Base-by-base conservation (phyloP, 2,113 vertebrate genomes). In the Hemibagrus wyckioides region DNA sequence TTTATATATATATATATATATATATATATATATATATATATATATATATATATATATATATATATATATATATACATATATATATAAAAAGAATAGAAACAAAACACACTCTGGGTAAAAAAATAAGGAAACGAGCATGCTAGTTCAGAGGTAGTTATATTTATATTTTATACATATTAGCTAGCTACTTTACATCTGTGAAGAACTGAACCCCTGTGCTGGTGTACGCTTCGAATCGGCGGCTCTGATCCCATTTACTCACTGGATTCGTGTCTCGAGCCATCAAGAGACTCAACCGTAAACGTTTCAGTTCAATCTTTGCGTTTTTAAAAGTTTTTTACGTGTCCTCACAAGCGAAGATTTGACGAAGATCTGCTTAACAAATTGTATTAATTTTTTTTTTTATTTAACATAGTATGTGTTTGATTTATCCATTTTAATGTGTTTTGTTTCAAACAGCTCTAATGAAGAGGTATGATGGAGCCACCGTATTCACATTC, bases 111-210 rank as follows among this genome's bases (percentile, higher is more conserved):
- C 82, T 91, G 90, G 91, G 89, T 93, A 91, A 90, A 92, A 90
- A 92, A 92, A 86, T 89, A 90, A 92, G 48, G 30, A 65, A 83
- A 83, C 63, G 93, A 93, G 89, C 93, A 94, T 96, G 92, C 94
- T 93, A 94, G 91, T 94, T 95, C 92, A 95, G 95, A 96, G 95
- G 95, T 96, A 96, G 95, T 95, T 96, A 94, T 93, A 95, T 94
- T 94, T 92, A 94, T 93, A 95, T 94, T 94, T 92, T 94, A 95
- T 93, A 92, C 91, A 94, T 91, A 94, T 91, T 90, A 92, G 85
- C 92, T 94, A 92, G 90, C 91, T 95, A 94, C 91, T 90, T 88
- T 92, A 92, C 89, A 91, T 86, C 33, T 92, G 80, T 91, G 86
- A 85, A 89, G 88, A 91, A 87, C 89, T 89, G 23, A 63, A 85